These are phyloP conservation scores for Parapsyche elsis DNA, from an alignment of 1,140 invertebrate species.

Conservation along the genomic window DNA sequence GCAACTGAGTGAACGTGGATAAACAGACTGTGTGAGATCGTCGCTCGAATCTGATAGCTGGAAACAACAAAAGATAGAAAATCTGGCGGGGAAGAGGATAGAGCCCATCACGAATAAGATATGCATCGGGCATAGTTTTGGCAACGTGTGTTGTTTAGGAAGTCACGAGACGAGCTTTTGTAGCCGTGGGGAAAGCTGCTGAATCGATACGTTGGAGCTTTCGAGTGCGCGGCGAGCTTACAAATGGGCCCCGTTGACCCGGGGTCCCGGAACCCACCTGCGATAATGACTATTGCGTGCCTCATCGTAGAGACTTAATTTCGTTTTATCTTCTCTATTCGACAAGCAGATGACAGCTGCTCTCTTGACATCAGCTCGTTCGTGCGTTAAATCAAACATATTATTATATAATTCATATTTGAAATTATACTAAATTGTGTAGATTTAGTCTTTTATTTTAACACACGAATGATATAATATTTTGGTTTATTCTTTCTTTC, in stretches of 20 bases:
- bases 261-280: slow-evolving; percentile 5
- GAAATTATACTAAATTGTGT: too few species aligned
- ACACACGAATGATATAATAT: too few species aligned
- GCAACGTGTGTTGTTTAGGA: slow-evolving; percentile 21
- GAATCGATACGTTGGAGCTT: slow-evolving; percentile 5
- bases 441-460: too few species aligned
- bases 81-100: neutral
- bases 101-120: slow-evolving; percentile 4
- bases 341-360: neutral
- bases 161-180: neutral
- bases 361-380: too few species aligned
- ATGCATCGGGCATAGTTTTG: slow-evolving; percentile 24
- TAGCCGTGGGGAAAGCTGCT: neutral
- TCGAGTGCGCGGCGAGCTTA: slow-evolving; percentile 6
- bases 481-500: too few species aligned
- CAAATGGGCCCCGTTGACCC: slow-evolving; percentile 26
- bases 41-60: too few species aligned
- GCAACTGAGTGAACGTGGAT: too few species aligned
- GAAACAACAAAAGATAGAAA: neutral
- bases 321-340: slow-evolving; percentile 5
- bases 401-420: too few species aligned
- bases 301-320: neutral
- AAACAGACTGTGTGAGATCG: too few species aligned
- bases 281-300: slow-evolving; percentile 28
- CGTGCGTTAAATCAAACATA: too few species aligned